phyloP scores from a whole-genome alignment of 2,113 vertebrate species.

The Platysternon megacephalum region DNA sequence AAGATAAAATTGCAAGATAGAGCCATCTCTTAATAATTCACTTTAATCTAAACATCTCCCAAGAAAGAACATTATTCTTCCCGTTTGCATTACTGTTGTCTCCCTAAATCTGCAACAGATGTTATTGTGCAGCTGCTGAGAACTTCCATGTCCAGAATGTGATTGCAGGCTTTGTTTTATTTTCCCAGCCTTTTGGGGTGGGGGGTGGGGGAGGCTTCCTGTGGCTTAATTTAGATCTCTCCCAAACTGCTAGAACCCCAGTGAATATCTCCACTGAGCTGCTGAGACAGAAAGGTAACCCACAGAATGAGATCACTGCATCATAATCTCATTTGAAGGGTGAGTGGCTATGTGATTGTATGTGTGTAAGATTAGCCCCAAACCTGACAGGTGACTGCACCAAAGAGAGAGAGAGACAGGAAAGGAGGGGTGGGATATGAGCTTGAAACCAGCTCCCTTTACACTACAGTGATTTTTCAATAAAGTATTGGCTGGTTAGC shows the following conservation, averaged over 20 bases:
- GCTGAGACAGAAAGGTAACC: neutral
- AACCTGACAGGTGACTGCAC: accelerated
- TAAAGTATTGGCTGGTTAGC: neutral
- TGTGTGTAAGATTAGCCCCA: neutral
- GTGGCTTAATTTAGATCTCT: neutral
- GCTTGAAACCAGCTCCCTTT: neutral
- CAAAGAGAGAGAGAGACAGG: neutral
- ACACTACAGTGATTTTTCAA: neutral
- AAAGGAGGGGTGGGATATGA: neutral
- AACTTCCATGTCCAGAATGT: neutral
- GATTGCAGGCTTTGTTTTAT: neutral
- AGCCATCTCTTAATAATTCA: neutral
- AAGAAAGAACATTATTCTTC: neutral
- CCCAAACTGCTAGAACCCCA: neutral
- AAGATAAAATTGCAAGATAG: neutral
- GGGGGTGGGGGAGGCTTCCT: accelerated
- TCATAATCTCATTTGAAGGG: neutral
- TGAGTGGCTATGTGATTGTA: neutral
- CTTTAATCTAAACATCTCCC: neutral
- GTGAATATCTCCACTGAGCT: neutral
- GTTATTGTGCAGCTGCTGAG: neutral
- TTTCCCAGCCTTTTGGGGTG: neutral
- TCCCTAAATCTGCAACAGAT: neutral
- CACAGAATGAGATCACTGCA: neutral
- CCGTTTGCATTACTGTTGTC: neutral